These are phyloP conservation scores for Phainopepla nitens DNA, from an alignment of 2,113 vertebrate species.

Conservation along the genomic window DNA sequence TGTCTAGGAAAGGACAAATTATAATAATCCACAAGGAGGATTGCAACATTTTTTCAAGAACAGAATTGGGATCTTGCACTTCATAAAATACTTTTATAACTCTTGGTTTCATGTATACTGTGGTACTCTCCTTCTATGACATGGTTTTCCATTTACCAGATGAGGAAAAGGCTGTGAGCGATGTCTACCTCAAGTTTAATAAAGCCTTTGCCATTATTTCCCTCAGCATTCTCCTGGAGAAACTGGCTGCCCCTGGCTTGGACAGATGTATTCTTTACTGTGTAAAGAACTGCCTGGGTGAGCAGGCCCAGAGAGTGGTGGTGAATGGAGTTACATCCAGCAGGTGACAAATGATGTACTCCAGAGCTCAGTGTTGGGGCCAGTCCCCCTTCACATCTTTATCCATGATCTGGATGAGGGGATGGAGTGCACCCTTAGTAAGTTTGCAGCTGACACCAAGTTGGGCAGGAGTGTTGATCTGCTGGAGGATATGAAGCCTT, in stretches of 20 bases:
- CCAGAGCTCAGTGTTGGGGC: neutral
- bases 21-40: neutral
- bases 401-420: neutral
- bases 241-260: neutral
- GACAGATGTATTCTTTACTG: neutral
- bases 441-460: neutral
- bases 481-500: neutral
- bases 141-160: fast-evolving
- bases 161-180: neutral
- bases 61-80: neutral
- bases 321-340: neutral
- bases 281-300: neutral
- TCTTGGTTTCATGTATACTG: neutral
- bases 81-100: neutral
- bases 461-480: neutral
- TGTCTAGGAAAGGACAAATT: neutral
- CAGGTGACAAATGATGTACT: neutral
- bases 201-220: neutral
- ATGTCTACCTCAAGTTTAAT: neutral
- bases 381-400: neutral
- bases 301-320: too few relatives aligned
- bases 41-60: neutral
- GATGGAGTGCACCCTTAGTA: neutral
- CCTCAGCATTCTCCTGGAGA: neutral
- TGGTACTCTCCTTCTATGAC: neutral